Conservation (phyloP, 1,140 invertebrate species). For the Rhysida immarginata region DNA sequence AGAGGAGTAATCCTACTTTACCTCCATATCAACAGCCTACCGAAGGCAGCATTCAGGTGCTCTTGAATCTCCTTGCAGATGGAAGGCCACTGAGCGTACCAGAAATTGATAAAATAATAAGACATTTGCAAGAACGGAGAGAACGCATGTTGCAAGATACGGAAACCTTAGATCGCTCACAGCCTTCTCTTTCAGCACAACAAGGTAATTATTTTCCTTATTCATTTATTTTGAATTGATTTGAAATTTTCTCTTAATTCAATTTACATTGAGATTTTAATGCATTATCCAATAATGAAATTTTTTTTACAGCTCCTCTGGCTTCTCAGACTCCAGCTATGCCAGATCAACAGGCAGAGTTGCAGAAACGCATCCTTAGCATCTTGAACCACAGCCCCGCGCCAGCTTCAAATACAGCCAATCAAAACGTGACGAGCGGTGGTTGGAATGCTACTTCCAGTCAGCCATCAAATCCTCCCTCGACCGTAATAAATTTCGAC, state of each 20-base stretch:
- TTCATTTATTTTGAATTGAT: no score
- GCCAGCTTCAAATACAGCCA: not conserved
- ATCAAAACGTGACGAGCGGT: not conserved
- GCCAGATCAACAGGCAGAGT: conserved; percentile 45
- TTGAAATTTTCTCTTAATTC: no score
- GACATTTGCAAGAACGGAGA: conserved; percentile 56
- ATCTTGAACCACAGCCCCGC: conserved; percentile 43
- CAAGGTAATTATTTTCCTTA: no score
- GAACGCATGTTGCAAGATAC: no score
- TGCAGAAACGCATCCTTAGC: conserved; percentile 68
- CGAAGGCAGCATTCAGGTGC: conserved; percentile 35
- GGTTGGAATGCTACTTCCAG: not conserved
- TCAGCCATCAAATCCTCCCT: not conserved
- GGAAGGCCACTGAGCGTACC: conserved; percentile 57
- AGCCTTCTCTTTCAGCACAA: no score
- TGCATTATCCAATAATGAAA: no score
- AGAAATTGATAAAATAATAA: conserved; percentile 64
- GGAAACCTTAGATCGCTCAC: no score
- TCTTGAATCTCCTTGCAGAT: conserved; percentile 62
- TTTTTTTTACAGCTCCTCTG: no score
- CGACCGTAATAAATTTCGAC: conserved; percentile 28
- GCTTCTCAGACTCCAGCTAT: no score
- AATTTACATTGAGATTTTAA: no score
- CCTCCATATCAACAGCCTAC: conserved; percentile 10
- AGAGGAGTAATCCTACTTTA: not conserved